Base-by-base conservation (phyloP, 2,113 vertebrate species). In the Meles meles region DNA sequence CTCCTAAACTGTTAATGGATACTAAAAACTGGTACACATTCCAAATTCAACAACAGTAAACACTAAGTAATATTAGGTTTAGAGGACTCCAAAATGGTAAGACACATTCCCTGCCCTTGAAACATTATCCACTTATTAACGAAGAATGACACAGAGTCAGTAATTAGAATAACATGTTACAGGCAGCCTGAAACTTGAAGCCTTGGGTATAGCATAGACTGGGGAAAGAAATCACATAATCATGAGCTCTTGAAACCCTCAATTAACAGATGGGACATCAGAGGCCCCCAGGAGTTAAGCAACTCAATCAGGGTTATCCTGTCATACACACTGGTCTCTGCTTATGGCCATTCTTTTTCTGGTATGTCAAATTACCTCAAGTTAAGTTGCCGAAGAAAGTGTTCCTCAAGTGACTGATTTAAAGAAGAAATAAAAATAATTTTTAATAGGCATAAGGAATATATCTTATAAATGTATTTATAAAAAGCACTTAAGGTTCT, bases 111-210 rank as follows among this genome's bases (percentile, higher is more conserved):
- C 39, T 81, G 47, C 11, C 6, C 82, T 81, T 80, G 44, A 88
- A 27, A 21, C 25, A 59, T 0, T 77, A 14, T 37, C 9, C 42
- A 47, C 57, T 42, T 92, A 65, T 39, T 74, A 88, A 87, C 31
- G 20, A 79, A 88, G 63, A 84, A 61, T 67, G 79, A 76, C 34
- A 95, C 31, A 37, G 23, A 90, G 52, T 92, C 55, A 65, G 61
- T 84, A 61, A 88, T 93, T 90, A 88, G 13, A 93, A 93, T 47
- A 93, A 94, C 83, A 88, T 13, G 1, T 87, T 57, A 94, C 39
- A 79, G 42, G 69, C 23, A 86, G 18, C 23, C 18, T 39, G 57
- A 90, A n/a, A 72, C 63, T 18, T 90, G 39, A 49, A 17, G 17
- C 23, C 23, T 84, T 37, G 10, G 27, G 65, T 27, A 81, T 5